Conservation (phyloP, 2,113 vertebrate species). For the Propithecus coquereli region DNA sequence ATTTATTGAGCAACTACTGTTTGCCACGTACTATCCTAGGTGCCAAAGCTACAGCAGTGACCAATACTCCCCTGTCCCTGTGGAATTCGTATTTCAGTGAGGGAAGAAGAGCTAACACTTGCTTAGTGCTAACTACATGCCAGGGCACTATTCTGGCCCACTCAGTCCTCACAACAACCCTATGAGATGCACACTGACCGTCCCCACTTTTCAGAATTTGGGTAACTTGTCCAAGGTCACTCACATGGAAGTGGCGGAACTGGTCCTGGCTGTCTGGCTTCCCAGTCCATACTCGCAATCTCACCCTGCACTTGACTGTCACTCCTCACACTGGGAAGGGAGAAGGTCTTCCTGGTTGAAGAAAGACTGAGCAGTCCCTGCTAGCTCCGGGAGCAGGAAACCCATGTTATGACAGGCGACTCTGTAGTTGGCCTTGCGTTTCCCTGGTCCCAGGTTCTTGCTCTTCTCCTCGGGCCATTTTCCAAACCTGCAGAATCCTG, state of each 20-base stretch:
- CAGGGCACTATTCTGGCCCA: not conserved
- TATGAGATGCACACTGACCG: not conserved
- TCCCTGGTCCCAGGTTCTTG: not conserved
- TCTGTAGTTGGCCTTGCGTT: not conserved
- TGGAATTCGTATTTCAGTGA: not conserved
- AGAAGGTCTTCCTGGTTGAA: not conserved
- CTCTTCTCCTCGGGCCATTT: not conserved
- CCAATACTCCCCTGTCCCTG: not conserved
- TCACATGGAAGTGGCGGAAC: not conserved
- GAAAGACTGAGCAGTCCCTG: not conserved
- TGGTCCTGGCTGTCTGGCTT: not conserved
- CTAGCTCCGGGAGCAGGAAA: too few species aligned
- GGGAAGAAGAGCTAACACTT: not conserved
- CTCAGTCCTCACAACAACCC: fast-evolving
- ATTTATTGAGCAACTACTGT: not conserved
- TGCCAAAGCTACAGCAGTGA: not conserved
- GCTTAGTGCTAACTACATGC: not conserved
- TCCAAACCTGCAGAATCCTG: not conserved
- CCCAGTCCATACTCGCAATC: too few species aligned
- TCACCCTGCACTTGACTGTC: not conserved
- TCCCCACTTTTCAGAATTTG: not conserved
- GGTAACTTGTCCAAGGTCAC: not conserved
- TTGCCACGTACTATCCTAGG: fast-evolving
- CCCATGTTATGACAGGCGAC: not conserved
- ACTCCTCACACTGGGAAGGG: not conserved